Conservation (phyloP, 1,140 invertebrate genomes). For the Papilio aristodemus region DNA sequence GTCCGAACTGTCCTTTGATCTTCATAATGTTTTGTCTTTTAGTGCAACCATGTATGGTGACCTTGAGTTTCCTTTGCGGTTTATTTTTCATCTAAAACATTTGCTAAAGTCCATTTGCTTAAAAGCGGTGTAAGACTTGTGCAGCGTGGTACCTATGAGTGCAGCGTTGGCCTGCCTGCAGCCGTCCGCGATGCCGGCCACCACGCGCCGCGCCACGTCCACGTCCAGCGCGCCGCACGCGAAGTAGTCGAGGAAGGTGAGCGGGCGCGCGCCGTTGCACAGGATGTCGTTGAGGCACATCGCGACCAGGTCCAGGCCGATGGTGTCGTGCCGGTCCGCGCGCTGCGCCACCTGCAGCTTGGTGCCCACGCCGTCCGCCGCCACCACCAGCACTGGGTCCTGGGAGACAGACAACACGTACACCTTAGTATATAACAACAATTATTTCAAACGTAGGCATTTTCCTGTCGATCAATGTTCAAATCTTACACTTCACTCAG, state of each 20-base stretch:
- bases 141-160: conserved; percentile 83
- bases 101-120: no score
- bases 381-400: conserved; percentile 94
- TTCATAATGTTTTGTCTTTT: no score
- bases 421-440: no score
- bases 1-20: no score
- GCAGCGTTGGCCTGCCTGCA: conserved; percentile 91
- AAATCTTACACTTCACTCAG: no score
- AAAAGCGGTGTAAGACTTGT: no score
- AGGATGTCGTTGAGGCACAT: conserved; percentile 99
- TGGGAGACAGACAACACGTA: conserved; percentile 46
- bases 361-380: conserved; percentile 98
- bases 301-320: conserved; percentile 98
- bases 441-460: no score
- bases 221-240: conserved; percentile 92
- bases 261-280: conserved; percentile 95
- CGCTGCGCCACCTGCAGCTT: conserved; percentile 96
- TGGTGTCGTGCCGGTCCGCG: conserved; percentile 87
- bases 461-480: no score
- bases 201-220: conserved; percentile 85
- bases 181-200: conserved; percentile 92
- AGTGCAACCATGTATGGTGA: no score
- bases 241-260: conserved; percentile 98
- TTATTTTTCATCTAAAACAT: no score
- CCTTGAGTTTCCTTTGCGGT: background rate